Percentiles rank a stretch among this genome's conserved stretches.
Conservation (phyloP, 2,797 vertebrate species). For the Catostomus latipinnis region DNA sequence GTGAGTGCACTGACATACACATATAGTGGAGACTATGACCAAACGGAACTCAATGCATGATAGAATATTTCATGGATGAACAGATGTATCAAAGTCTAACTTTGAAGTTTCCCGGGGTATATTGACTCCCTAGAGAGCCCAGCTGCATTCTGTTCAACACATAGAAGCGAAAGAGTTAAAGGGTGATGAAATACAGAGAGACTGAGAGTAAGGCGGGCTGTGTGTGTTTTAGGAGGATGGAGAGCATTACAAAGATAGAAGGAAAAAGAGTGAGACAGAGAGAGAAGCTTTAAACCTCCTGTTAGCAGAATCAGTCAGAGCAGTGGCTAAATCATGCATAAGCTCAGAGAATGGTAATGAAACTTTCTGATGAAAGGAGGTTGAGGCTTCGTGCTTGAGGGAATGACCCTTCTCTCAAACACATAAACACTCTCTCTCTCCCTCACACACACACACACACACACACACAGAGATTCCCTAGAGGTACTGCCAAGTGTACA, state of each 20-base stretch:
- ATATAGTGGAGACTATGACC: conserved; percentile 29
- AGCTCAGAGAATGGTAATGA: conserved; percentile 53
- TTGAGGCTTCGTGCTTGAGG: conserved; percentile 13
- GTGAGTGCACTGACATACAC: conserved; percentile 10
- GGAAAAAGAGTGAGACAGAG: conserved; percentile 7
- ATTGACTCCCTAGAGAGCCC: conserved; percentile 18
- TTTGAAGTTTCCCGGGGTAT: conserved; percentile 9
- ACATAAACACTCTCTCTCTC: not conserved
- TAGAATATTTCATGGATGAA: conserved; percentile 20
- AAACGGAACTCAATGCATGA: conserved; percentile 6
- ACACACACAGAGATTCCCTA: not conserved
- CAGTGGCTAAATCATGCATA: conserved; percentile 59
- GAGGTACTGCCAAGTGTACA: conserved; percentile 11
- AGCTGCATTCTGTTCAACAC: conserved; percentile 24
- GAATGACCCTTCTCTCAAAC: not conserved
- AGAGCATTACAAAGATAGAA: conserved; percentile 21
- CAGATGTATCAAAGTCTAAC: not conserved
- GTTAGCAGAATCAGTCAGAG: conserved; percentile 49
- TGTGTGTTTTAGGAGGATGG: not conserved
- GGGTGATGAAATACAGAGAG: conserved; percentile 27
- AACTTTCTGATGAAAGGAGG: conserved; percentile 40
- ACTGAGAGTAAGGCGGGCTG: not conserved
- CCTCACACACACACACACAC: not conserved
- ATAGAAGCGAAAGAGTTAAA: conserved; percentile 1
- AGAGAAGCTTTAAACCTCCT: conserved; percentile 30